Evolutionary conservation across 2,888 invertebrate species (phyloP).

Genomic region (Megaustenia siamemsis): DNA sequence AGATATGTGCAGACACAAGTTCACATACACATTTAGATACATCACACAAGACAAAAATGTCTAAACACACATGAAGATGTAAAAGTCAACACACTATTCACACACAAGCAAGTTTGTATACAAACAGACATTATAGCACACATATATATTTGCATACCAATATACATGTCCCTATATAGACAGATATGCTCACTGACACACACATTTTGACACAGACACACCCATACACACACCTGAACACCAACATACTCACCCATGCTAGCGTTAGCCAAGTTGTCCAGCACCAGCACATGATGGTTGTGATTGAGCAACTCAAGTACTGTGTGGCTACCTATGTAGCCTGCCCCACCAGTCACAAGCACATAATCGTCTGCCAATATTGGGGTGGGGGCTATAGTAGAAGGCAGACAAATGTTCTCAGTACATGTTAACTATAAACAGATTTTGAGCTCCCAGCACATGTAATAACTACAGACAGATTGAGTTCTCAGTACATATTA

Average conservation of each 20-base stretch:
- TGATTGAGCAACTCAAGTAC: slow-evolving; percentile 92
- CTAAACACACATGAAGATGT: background rate
- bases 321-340: slow-evolving; percentile 97
- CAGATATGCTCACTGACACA: background rate
- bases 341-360: slow-evolving; percentile 96
- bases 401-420: background rate
- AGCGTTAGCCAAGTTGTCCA: slow-evolving; percentile 95
- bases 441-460: no score
- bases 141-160: no score
- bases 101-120: background rate
- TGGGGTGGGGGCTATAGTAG: background rate
- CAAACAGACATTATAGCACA: background rate
- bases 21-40: slow-evolving; percentile 8
- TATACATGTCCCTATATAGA: background rate
- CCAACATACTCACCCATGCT: slow-evolving; percentile 84
- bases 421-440: no score
- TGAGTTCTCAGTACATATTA: no score
- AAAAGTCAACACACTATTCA: background rate
- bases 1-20: slow-evolving; percentile 11
- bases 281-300: slow-evolving; percentile 91
- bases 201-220: background rate
- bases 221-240: background rate
- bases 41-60: background rate
- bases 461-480: no score
- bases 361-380: slow-evolving; percentile 20